A percentile compares a stretch with the other conserved stretches of the same genome.
These are phyloP conservation scores for Tenthredo notha DNA, from an alignment of 2,888 invertebrate genomes.

Conservation along the genomic window DNA sequence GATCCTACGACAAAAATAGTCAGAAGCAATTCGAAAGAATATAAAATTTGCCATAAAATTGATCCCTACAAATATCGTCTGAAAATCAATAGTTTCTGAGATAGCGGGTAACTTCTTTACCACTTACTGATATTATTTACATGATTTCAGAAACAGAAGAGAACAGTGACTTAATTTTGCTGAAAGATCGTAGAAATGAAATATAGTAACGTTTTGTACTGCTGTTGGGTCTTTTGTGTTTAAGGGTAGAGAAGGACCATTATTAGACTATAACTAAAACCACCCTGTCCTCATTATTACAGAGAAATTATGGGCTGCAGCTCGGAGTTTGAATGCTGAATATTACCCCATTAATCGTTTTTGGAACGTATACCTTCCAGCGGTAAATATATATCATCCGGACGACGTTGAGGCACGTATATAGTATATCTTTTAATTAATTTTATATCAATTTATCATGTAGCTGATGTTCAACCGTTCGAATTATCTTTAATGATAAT, in stretches of 20 bases:
- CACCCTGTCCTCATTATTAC: not conserved
- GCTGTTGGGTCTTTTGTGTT: too few relatives aligned
- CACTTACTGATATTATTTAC: too few relatives aligned
- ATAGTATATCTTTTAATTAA: not conserved
- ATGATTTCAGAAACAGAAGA: too few relatives aligned
- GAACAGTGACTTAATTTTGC: too few relatives aligned
- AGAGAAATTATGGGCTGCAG: not conserved
- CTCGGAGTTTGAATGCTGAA: not conserved
- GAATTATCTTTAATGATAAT: not conserved
- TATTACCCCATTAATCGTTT: conserved; percentile 3
- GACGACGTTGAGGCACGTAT: conserved; percentile 1
- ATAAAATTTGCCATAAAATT: too few relatives aligned
- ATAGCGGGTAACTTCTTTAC: too few relatives aligned
- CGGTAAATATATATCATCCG: not conserved
- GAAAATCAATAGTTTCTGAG: too few relatives aligned
- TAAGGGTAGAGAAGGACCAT: not conserved
- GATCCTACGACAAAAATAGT: not conserved
- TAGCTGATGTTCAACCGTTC: not conserved
- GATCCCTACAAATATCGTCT: too few relatives aligned
- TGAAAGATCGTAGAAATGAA: too few relatives aligned
- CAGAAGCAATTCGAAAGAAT: not conserved
- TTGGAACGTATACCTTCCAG: not conserved
- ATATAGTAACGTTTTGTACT: too few relatives aligned
- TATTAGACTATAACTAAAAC: not conserved
- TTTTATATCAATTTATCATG: not conserved